Evolutionary conservation across 2,797 vertebrate species (phyloP), one percentile per base, ranked within the genome.

Genomic region (Telmatherina bonti): DNA sequence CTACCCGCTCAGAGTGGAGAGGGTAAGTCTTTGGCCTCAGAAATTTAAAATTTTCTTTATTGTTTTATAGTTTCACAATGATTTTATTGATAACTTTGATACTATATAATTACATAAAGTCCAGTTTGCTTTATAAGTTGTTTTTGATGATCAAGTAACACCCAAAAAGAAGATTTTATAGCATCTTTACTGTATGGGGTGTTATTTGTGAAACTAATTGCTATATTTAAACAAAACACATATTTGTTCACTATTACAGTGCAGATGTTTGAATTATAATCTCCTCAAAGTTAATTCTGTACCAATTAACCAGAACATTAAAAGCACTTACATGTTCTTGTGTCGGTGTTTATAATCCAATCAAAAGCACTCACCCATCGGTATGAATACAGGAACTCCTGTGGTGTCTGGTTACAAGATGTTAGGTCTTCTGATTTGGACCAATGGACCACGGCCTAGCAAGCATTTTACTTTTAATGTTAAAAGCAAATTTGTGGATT

Each of bases 1-100:
- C 71, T 97, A 97, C 72, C 96, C 98, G 56, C 95, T 99, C 86
- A 93, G 94, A 87, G 93, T 95, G 62, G 95, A 95, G 72, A 95
- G 95, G 93, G 94, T 95, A 27, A 4, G 75, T 62, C 27, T 57
- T 45, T 63, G 7, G 31, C 7, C 13, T 27, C 26, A 24, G 3
- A 51, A 51, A 26, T 24, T 51, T 11, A 5, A 9, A 24, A 24
- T 22, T 22, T 49, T 22, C 45, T 49, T 10, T 49, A 4, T 1
- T 22, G n/a, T 47, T n/a, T 47, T 8, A 22, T 7, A 45, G 43
- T 8, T 45, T n/a, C 43, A n/a, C 7, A 13, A 13, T 41, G 13
- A 41, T 0, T 43, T 45, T 45, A n/a, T 45, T 7, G 36, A 16
- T 41, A 41, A 2, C 7, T n/a, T 45, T 20, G 1, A 20, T 45